Evolutionary conservation across 1,140 invertebrate species (phyloP), one percentile per base, ranked within the genome.

Genomic region (Helicoverpa armigera): DNA sequence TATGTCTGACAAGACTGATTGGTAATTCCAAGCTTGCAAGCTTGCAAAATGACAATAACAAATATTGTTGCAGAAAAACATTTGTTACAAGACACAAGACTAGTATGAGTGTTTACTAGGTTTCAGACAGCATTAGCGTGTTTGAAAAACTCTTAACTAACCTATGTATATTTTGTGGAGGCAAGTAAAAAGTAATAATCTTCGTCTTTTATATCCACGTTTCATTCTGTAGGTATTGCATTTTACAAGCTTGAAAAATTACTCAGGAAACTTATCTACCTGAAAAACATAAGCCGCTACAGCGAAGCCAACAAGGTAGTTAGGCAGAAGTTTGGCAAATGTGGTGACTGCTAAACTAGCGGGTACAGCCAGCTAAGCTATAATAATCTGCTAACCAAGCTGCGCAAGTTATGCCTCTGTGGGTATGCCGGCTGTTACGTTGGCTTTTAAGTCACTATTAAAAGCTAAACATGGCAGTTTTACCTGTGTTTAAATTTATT

Each of bases 381-480:
- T 48, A 69, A 69, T 69, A 69, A 69, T 69, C 65, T 50, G 65
- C 65, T 69, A 69, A 69, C 43, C 43, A 69, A 69, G 65, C 65
- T 69, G 65, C 43, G 5, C 65, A 23, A 69, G 65, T 69, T 69
- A 69, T 69, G 65, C 43, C 50, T 10, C 4, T 69, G 65, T 50
- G 12, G 65, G 16, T 16, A 50, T 7, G 12, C 14, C n/a, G 63
- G 35, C 43, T 12, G 11, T 67, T 16, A 12, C 14, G 23, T 35
- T 31, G 43, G 35, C 10, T 69, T 69, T 50, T 13, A 43, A 61
- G 23, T 31, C 23, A 29, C 10, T 29, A 31, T 61, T 61, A 29
- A 60, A 29, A 60, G 58, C 58, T 13, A 13, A 60, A 29, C 58
- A 29, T 29, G 58, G 18, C 3, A 60, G 35, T 3, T 35, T 35